Conservation (phyloP, 2,797 vertebrate genomes). For the Cirrhinus mrigala region DNA sequence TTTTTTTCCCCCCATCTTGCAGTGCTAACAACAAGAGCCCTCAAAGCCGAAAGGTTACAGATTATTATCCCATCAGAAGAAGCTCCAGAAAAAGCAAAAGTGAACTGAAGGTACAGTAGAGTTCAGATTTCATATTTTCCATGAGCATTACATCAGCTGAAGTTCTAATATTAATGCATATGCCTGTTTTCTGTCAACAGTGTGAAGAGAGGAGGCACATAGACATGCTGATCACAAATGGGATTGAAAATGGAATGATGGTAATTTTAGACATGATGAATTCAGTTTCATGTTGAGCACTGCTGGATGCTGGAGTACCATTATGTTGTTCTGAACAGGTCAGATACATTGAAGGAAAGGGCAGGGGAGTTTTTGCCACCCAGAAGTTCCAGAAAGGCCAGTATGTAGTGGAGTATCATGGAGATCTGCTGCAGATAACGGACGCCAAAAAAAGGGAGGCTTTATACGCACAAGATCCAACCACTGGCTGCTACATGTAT, state of each 20-base stretch:
- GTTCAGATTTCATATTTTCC: neutral
- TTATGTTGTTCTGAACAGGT: constrained; percentile 75
- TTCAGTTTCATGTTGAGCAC: neutral
- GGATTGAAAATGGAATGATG: constrained; percentile 97
- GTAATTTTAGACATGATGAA: constrained; percentile 70
- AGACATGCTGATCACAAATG: constrained; percentile 89
- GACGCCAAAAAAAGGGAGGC: constrained; percentile 91
- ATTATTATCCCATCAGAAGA: constrained; percentile 93
- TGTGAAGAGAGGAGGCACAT: constrained; percentile 90
- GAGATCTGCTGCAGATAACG: constrained; percentile 93
- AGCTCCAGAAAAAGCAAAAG: constrained; percentile 94
- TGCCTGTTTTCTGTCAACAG: constrained; percentile 70
- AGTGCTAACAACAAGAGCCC: constrained; percentile 80
- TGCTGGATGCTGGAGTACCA: neutral
- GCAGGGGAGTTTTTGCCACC: constrained; percentile 91
- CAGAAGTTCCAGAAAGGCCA: constrained; percentile 90
- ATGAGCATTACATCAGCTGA: neutral
- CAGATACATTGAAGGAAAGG: constrained; percentile 93
- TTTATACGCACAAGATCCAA: constrained; percentile 89
- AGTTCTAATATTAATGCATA: neutral
- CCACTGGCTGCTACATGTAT: constrained; percentile 99
- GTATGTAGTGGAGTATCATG: constrained; percentile 97
- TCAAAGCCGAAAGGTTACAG: constrained; percentile 92
- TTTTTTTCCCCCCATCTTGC: neutral
- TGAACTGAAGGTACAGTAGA: constrained; percentile 86